These are phyloP conservation scores for Panthera uncia DNA, from an alignment of 2,113 vertebrate genomes.

Conservation along the genomic window DNA sequence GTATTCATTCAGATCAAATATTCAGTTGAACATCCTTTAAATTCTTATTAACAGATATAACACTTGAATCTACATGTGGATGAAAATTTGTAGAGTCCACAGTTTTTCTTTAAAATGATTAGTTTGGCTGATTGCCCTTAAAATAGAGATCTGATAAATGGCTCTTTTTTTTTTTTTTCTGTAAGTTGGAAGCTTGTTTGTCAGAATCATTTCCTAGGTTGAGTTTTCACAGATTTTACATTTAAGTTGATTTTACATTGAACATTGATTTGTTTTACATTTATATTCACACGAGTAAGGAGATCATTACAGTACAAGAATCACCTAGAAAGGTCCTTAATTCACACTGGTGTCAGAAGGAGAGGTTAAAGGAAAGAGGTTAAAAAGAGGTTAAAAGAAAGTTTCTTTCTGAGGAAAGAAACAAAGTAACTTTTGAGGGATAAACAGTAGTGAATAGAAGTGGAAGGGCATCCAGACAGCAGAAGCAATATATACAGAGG, in stretches of 20 bases:
- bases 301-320: background rate
- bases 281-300: background rate
- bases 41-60: background rate
- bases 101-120: background rate
- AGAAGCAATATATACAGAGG: background rate
- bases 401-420: background rate
- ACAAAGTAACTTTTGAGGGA: background rate
- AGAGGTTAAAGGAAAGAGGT: background rate
- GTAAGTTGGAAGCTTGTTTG: background rate
- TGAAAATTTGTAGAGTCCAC: background rate
- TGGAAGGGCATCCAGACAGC: background rate
- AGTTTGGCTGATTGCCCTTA: conserved; percentile 2
- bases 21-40: background rate
- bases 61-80: background rate
- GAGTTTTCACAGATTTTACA: background rate
- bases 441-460: background rate
- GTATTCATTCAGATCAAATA: background rate
- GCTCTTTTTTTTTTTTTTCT: background rate
- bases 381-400: too few species aligned
- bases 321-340: background rate
- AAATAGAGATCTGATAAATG: conserved; percentile 11
- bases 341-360: background rate
- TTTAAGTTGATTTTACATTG: background rate
- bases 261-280: background rate
- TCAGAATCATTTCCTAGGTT: conserved; percentile 38